A percentile compares a stretch with the other conserved stretches of the same genome.
These are phyloP conservation scores for Dryobates pubescens DNA, from an alignment of 2,797 vertebrate genomes.

Conservation along the genomic window DNA sequence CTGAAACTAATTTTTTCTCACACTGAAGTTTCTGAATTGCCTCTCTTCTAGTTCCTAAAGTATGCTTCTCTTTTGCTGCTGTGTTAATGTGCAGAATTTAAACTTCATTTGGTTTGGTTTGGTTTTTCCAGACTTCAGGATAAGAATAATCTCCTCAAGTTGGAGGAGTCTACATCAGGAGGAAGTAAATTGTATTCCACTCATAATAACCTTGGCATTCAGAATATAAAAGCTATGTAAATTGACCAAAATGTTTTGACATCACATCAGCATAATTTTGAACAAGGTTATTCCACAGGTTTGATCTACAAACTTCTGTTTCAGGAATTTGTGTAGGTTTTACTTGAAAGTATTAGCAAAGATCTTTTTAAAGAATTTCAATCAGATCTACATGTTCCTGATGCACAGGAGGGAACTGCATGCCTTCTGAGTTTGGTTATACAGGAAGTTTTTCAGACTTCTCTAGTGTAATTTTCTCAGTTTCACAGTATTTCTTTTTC, in stretches of 20 bases:
- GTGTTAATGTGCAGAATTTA: neutral
- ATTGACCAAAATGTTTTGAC: neutral
- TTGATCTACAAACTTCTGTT: neutral
- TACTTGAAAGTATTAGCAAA: neutral
- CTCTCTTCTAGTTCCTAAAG: neutral
- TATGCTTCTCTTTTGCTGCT: neutral
- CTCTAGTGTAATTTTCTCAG: neutral
- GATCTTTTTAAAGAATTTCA: neutral
- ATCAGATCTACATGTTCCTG: neutral
- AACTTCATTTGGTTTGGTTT: neutral
- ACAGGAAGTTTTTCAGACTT: neutral
- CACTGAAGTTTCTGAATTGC: fast-evolving
- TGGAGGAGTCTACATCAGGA: neutral
- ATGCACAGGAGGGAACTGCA: neutral
- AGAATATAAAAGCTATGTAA: neutral
- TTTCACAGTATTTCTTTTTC: neutral
- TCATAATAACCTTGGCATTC: neutral
- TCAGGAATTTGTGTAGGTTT: neutral
- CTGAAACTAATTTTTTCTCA: neutral
- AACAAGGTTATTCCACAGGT: neutral
- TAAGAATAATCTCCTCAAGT: neutral
- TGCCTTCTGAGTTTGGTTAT: neutral
- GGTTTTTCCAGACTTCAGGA: neutral
- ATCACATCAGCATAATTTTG: neutral
- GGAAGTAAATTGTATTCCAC: neutral